phyloP scores from a whole-genome alignment of 2,113 vertebrate species.

The Trichechus manatus region DNA sequence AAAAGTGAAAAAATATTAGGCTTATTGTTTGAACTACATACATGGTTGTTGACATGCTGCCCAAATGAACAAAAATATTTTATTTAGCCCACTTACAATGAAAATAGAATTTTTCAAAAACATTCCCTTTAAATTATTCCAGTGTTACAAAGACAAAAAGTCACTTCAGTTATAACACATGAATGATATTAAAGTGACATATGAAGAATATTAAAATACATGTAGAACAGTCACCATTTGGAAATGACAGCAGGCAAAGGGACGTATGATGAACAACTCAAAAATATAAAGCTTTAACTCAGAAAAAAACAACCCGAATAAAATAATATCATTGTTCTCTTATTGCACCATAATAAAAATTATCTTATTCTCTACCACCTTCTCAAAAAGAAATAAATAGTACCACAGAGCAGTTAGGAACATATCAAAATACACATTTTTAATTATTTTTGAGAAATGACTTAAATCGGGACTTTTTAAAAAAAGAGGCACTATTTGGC shows the following conservation, averaged over 20 bases:
- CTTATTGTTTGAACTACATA: conserved; percentile 74
- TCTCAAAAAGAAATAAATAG: conserved; percentile 47
- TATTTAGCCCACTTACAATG: conserved; percentile 74
- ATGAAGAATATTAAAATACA: conserved; percentile 75
- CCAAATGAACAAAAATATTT: conserved; percentile 78
- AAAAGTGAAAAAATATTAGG: conserved; percentile 74
- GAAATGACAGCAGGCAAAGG: conserved; percentile 64
- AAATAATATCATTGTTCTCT: conserved; percentile 59
- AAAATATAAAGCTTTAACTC: conserved; percentile 62
- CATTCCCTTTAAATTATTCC: conserved; percentile 82
- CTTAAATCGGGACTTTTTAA: conserved; percentile 9
- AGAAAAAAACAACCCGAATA: background rate
- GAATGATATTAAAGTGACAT: conserved; percentile 75
- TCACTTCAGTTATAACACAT: conserved; percentile 78
- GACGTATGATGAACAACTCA: conserved; percentile 44
- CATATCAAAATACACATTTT: conserved; percentile 36
- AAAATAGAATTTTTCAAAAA: conserved; percentile 83
- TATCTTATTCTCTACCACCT: conserved; percentile 50
- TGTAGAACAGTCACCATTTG: conserved; percentile 67
- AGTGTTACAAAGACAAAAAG: conserved; percentile 75
- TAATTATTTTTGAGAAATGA: conserved; percentile 60
- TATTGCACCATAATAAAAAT: conserved; percentile 53
- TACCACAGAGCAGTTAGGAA: background rate
- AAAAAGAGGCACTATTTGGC: conserved; percentile 6
- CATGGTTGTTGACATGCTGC: conserved; percentile 62